A percentile compares a stretch with the other conserved stretches of the same genome.
Conservation (phyloP, 2,888 invertebrate genomes). For the Drosophila subquinaria region DNA sequence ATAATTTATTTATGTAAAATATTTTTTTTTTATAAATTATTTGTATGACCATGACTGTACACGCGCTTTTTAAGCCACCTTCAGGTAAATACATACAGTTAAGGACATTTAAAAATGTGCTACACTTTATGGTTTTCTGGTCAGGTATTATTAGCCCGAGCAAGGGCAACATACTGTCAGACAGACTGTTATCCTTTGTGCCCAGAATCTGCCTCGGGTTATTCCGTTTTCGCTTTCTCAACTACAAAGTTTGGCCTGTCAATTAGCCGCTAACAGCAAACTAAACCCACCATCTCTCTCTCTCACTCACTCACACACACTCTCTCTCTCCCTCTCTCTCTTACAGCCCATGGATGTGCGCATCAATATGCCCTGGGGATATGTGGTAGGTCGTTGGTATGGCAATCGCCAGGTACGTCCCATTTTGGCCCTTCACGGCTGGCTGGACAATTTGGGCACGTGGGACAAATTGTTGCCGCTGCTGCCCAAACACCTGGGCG, state of each 20-base stretch:
- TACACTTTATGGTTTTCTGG: not conserved
- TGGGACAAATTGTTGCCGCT: conserved; percentile 90
- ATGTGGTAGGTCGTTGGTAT: conserved; percentile 90
- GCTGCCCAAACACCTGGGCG: conserved; percentile 86
- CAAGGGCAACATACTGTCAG: not conserved
- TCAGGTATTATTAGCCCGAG: conserved; percentile 2
- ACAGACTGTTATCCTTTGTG: conserved; percentile 15
- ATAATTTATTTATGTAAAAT: not conserved
- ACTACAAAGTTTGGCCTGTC: conserved; percentile 50
- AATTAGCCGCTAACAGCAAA: conserved; percentile 63
- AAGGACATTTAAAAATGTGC: not conserved
- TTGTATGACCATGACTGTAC: not conserved
- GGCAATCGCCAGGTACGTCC: conserved; percentile 88
- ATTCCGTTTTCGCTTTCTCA: conserved; percentile 17
- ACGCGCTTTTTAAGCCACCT: too few species aligned
- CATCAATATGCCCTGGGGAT: conserved; percentile 90
- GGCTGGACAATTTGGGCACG: conserved; percentile 92
- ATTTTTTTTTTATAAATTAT: not conserved
- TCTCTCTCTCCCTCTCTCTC: not conserved
- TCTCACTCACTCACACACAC: conserved; percentile 10
- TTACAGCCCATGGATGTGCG: conserved; percentile 87
- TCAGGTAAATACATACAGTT: not conserved
- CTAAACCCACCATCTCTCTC: not conserved
- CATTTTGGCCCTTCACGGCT: conserved; percentile 91
- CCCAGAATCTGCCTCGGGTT: conserved; percentile 30